A percentile compares a stretch with the other conserved stretches of the same genome.
phyloP scores from a whole-genome alignment of 2,888 invertebrate genomes.

The Lasioglossum figueresi region DNA sequence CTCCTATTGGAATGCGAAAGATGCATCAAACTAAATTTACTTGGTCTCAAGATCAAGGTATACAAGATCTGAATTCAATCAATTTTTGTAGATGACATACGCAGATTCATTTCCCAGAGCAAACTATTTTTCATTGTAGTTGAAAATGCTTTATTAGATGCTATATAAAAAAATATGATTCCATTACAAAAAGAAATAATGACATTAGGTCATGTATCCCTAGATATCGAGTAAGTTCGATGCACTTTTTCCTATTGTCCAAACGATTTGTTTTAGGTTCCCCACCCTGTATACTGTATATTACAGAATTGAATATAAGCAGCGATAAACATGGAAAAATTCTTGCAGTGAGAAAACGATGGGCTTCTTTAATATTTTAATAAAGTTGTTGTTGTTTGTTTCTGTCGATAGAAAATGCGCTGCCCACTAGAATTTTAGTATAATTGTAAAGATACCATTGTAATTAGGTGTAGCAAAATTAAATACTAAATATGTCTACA shows the following conservation, averaged over 20 bases:
- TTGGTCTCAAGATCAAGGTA: neutral
- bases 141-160: neutral
- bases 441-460: neutral
- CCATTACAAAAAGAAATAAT: neutral
- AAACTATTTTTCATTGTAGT: neutral
- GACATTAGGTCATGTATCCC: neutral
- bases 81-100: neutral
- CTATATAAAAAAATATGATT: neutral
- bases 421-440: conserved; percentile 3
- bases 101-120: neutral
- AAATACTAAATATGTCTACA: neutral
- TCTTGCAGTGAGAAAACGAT: neutral
- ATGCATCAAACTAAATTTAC: neutral
- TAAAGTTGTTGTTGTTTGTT: neutral
- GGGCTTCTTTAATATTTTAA: neutral
- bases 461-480: neutral
- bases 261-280: neutral
- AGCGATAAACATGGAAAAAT: neutral
- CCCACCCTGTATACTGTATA: neutral
- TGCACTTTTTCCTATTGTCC: neutral
- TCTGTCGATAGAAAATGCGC: neutral
- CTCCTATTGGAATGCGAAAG: neutral
- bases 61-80: neutral
- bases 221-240: neutral
- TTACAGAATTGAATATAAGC: neutral